phyloP scores from a whole-genome alignment of 2,888 invertebrate species.

The Podabrus alpinus region DNA sequence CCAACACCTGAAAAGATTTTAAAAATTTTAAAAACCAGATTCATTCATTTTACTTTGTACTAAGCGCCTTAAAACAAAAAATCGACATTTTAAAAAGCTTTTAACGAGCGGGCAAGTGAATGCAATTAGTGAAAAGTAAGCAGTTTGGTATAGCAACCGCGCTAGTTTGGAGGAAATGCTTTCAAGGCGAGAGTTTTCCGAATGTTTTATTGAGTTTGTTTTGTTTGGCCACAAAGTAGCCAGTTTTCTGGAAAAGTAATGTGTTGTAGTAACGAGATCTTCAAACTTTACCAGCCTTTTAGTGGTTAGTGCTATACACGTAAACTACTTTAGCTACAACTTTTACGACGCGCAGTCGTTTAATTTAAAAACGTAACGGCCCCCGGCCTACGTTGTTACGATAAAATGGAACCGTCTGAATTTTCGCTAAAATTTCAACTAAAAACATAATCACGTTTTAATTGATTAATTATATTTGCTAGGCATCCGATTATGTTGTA shows the following conservation, averaged over 20 bases:
- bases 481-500: background rate
- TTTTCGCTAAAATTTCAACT: background rate
- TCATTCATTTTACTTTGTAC: background rate
- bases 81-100: background rate
- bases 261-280: slow-evolving; percentile 44
- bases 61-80: background rate
- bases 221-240: slow-evolving; percentile 45
- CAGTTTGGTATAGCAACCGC: background rate
- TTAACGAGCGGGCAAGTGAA: background rate
- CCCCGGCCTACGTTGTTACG: background rate
- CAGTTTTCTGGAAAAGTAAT: slow-evolving; percentile 44
- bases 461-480: background rate
- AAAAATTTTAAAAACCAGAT: background rate
- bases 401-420: background rate
- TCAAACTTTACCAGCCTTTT: slow-evolving; percentile 44
- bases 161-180: slow-evolving; percentile 11
- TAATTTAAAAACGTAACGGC: background rate
- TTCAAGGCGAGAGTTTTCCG: slow-evolving; percentile 20
- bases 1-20: background rate
- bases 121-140: slow-evolving; percentile 2
- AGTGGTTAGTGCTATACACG: slow-evolving; percentile 27
- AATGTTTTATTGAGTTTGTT: slow-evolving; percentile 32
- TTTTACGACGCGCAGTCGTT: background rate
- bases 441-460: background rate
- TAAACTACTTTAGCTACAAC: slow-evolving; percentile 26